Base-by-base conservation (phyloP, 2,797 vertebrate species). In the Xenops minutus region DNA sequence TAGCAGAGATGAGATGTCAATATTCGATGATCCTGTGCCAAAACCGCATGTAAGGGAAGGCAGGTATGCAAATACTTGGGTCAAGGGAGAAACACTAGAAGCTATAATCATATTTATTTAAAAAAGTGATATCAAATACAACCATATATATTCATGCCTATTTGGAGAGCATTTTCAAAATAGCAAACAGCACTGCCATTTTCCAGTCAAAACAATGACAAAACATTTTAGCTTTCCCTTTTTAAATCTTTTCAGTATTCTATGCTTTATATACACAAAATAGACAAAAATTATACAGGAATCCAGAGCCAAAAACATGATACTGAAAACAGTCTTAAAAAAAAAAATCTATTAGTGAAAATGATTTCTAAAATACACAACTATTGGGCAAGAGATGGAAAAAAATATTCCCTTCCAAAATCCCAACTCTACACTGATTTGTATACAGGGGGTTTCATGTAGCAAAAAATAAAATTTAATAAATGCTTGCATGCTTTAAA, bases 51-150 rank as follows among this genome's bases (percentile, higher is more conserved):
- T 13, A 58, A 59, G 5, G 4, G 43, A 89, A 83, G 83, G 44
- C 34, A 59, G 18, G 56, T 18, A 24, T 8, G 17, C 76, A 96
- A 94, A 84, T 43, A 85, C 12, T 77, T 26, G 16, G 64, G 32
- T 88, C 59, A 73, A 75, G 32, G 64, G 54, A 96, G 73, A 84
- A 96, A 90, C 62, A 85, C 83, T 89, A 92, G 96, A 98, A 97
- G 95, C 89, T 94, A 95, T 93, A 96, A 95, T 81, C 24, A 69
- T 96, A 94, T 97, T 98, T 98, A 98, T 98, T 98, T 95, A 22
- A 93, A 97, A 97, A 92, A 95, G 52, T 89, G 74, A 82, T 98
- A 97, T 97, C 97, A 97, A 98, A 98, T 97, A 97, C 96, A 97
- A 94, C 97, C 93, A 94, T 96, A 91, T 43, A 93, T 95, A 95